These are phyloP conservation scores for Agrochola lychnidis DNA, from an alignment of 2,888 invertebrate species.

Conservation along the genomic window DNA sequence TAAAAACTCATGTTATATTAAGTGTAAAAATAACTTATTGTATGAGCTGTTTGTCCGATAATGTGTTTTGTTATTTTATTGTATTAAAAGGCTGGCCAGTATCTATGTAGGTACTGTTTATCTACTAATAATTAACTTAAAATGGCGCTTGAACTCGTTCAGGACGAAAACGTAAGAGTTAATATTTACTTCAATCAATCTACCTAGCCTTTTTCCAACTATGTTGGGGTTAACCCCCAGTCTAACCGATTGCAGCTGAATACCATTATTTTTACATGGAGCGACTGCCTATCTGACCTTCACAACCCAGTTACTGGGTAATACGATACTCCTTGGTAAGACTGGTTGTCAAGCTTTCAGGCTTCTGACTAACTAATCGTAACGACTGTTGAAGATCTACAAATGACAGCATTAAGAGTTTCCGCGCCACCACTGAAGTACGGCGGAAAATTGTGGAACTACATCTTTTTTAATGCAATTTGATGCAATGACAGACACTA, in stretches of 20 bases:
- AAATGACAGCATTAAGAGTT: neutral
- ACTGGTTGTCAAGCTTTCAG: neutral
- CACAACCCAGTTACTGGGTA: neutral
- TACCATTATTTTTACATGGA: too few species aligned
- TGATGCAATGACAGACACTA: too few species aligned
- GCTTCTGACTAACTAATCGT: neutral
- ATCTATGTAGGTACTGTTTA: too few species aligned
- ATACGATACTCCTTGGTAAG: neutral
- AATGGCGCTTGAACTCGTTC: neutral
- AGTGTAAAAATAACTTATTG: constrained; percentile 31
- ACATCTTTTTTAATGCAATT: too few species aligned
- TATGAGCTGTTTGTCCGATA: constrained; percentile 8
- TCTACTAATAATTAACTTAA: neutral
- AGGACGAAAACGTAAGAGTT: neutral
- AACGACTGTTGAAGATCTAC: neutral
- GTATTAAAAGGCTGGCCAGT: constrained; percentile 3
- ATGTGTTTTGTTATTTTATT: constrained; percentile 21
- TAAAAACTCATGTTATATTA: constrained; percentile 27
- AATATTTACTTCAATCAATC: neutral
- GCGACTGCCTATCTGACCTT: neutral
- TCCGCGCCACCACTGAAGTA: too few species aligned
- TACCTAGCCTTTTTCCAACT: neutral
- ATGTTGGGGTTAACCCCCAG: neutral
- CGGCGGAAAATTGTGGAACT: too few species aligned
- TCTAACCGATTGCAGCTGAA: neutral